Conservation (phyloP, 2,797 vertebrate species). For the Bucorvus abyssinicus region DNA sequence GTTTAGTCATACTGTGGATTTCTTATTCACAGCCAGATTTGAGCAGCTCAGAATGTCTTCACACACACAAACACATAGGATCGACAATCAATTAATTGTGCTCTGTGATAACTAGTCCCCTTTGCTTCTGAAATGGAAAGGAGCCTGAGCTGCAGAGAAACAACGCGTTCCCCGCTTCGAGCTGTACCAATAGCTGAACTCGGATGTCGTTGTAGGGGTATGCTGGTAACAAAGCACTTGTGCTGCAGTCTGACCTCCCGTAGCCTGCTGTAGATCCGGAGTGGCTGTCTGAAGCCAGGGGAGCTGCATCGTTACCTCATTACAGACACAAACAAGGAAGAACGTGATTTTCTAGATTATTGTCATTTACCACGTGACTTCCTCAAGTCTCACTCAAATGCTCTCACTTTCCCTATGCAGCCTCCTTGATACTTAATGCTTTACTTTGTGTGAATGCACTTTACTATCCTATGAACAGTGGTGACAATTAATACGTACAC, state of each 20-base stretch:
- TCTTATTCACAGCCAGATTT: background rate
- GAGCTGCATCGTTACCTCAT: slow-evolving; percentile 7
- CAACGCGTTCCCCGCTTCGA: background rate
- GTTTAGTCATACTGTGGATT: background rate
- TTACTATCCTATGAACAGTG: slow-evolving; percentile 20
- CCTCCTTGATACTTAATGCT: background rate
- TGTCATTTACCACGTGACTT: background rate
- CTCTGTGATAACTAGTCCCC: background rate
- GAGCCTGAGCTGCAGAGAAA: background rate
- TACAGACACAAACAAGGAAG: slow-evolving; percentile 2
- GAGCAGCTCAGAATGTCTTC: background rate
- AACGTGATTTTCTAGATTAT: slow-evolving; percentile 20
- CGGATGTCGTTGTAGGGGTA: background rate
- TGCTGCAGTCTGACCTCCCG: background rate
- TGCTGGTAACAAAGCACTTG: background rate
- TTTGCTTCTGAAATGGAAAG: background rate
- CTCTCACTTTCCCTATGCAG: background rate
- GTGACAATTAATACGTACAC: slow-evolving; percentile 42
- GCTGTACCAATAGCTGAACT: background rate
- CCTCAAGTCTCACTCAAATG: slow-evolving; percentile 10
- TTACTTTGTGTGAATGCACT: slow-evolving; percentile 5
- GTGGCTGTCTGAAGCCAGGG: background rate
- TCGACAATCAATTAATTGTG: background rate
- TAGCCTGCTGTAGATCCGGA: background rate
- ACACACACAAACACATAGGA: background rate